phyloP scores from a whole-genome alignment of 2,797 vertebrate genomes.

The Anabas testudineus region DNA sequence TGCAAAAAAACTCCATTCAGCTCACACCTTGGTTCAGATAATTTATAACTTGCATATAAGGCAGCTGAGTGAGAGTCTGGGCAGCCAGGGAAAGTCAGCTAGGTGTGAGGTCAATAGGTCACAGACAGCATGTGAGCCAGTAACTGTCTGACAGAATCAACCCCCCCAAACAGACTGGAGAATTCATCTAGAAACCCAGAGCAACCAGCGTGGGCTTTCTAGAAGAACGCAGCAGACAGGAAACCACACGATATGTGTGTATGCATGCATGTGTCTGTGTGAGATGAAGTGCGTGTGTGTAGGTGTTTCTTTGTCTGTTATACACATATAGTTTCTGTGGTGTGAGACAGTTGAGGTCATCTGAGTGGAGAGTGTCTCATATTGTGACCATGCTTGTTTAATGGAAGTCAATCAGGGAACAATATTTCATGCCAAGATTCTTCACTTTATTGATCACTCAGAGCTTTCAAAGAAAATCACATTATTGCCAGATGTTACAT shows the following conservation, averaged over 20 bases:
- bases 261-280: slow-evolving; percentile 51
- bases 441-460: slow-evolving; percentile 59
- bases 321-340: slow-evolving; percentile 69
- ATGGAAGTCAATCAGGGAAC: slow-evolving; percentile 52
- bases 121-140: slow-evolving; percentile 68
- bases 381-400: slow-evolving; percentile 53
- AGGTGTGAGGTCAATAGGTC: slow-evolving; percentile 80
- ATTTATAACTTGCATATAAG: slow-evolving; percentile 55
- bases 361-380: slow-evolving; percentile 65
- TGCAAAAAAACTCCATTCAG: slow-evolving; percentile 7
- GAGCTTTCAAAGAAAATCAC: slow-evolving; percentile 41
- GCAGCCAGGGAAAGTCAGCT: slow-evolving; percentile 52
- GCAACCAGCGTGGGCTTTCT: slow-evolving; percentile 75
- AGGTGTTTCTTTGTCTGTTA: slow-evolving; percentile 79
- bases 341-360: slow-evolving; percentile 77
- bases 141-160: slow-evolving; percentile 54
- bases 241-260: slow-evolving; percentile 79
- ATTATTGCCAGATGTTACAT: slow-evolving; percentile 50
- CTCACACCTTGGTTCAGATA: slow-evolving; percentile 28
- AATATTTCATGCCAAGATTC: slow-evolving; percentile 31
- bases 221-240: slow-evolving; percentile 79
- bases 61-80: slow-evolving; percentile 46
- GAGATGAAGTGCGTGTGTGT: slow-evolving; percentile 55
- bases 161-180: slow-evolving; percentile 75
- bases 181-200: slow-evolving; percentile 77